A percentile compares a stretch with the other conserved stretches of the same genome.
phyloP scores from a whole-genome alignment of 2,888 invertebrate genomes.

The Torymus texanus region DNA sequence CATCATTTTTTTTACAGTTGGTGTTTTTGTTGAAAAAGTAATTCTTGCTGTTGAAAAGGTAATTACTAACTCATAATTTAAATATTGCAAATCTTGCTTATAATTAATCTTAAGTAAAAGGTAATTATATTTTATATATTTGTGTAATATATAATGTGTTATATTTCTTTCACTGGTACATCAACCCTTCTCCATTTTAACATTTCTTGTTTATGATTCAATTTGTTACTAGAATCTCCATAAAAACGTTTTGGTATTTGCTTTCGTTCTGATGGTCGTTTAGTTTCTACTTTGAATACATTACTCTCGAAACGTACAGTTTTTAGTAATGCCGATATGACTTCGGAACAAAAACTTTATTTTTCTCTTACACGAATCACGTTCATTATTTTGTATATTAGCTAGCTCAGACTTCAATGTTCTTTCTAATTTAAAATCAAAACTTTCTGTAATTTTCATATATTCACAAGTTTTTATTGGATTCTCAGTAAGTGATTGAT shows the following conservation, averaged over 20 bases:
- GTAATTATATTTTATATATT: too few relatives aligned
- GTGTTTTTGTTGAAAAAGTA: constrained; percentile 69
- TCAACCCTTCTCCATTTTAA: constrained; percentile 87
- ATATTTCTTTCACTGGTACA: constrained; percentile 74
- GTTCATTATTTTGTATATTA: constrained; percentile 30
- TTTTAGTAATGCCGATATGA: not conserved
- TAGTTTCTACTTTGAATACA: constrained; percentile 67
- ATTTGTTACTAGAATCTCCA: constrained; percentile 91
- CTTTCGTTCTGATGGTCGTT: constrained; percentile 86
- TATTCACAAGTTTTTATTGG: not conserved
- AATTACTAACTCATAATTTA: constrained; percentile 3
- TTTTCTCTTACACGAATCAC: constrained; percentile 60
- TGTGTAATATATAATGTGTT: too few relatives aligned
- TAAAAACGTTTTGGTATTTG: constrained; percentile 91
- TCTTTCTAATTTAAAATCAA: constrained; percentile 33
- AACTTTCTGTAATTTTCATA: constrained; percentile 18
- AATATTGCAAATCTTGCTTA: constrained; percentile 36
- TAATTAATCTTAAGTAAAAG: constrained; percentile 37
- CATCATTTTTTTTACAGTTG: constrained; percentile 21
- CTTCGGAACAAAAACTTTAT: constrained; percentile 67
- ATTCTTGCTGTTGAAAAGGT: constrained; percentile 43
- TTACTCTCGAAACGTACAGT: constrained; percentile 44
- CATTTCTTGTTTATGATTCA: constrained; percentile 80
- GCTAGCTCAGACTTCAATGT: constrained; percentile 20
- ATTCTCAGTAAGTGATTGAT: too few relatives aligned